Evolutionary conservation across 2,797 vertebrate genomes (phyloP).

Genomic region (Tympanoctomys barrerae): DNA sequence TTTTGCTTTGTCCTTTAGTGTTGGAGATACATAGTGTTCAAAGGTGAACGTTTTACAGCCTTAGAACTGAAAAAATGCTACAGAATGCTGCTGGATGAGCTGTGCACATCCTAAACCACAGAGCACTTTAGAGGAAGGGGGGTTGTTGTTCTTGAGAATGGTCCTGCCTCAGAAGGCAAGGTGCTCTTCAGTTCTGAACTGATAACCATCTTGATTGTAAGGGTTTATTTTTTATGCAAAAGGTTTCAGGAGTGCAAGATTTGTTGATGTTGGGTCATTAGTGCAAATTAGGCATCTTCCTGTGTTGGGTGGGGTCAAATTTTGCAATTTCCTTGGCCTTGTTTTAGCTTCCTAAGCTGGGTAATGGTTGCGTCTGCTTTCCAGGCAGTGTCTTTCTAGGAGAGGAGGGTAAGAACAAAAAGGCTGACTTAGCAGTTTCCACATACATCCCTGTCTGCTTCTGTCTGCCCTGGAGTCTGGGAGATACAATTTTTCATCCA

Average conservation of each 20-base stretch:
- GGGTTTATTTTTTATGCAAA: conserved; percentile 25
- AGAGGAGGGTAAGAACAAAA: neutral
- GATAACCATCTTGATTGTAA: neutral
- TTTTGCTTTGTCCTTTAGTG: conserved; percentile 52
- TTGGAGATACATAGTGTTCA: conserved; percentile 45
- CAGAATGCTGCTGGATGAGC: neutral
- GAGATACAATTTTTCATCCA: conserved; percentile 7
- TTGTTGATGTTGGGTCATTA: neutral
- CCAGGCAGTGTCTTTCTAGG: neutral
- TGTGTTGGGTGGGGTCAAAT: neutral
- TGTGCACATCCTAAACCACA: neutral
- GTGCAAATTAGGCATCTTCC: neutral
- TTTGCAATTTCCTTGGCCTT: neutral
- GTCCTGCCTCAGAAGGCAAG: neutral
- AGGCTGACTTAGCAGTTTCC: neutral
- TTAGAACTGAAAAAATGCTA: conserved; percentile 39
- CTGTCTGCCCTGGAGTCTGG: neutral
- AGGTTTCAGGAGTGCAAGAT: neutral
- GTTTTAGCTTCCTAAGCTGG: conserved; percentile 11
- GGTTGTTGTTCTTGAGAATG: conserved; percentile 1
- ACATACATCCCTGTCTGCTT: neutral
- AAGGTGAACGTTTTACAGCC: conserved; percentile 23
- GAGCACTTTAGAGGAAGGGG: neutral
- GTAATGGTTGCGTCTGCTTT: conserved; percentile 12
- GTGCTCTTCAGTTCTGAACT: neutral